phyloP scores from a whole-genome alignment of 2,113 vertebrate genomes.

The Chloroceryle aenea region DNA sequence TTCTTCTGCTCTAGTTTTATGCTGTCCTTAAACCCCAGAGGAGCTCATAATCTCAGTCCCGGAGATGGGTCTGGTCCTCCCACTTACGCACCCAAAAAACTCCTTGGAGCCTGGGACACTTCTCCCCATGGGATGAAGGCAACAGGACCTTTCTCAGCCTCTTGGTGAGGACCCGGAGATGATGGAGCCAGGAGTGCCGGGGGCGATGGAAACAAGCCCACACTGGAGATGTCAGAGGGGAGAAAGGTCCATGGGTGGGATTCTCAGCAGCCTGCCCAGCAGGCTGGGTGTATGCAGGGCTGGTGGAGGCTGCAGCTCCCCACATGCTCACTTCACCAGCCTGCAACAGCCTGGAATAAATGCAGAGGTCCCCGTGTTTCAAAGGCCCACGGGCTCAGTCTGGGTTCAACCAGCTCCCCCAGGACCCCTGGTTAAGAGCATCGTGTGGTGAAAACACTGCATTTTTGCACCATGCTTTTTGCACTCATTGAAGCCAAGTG shows the following conservation, averaged over 20 bases:
- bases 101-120: not conserved
- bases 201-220: not conserved
- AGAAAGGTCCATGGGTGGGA: not conserved
- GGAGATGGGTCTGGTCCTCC: not conserved
- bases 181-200: not conserved
- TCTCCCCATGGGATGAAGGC: not conserved
- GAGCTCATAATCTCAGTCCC: fast-evolving
- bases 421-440: too few relatives aligned
- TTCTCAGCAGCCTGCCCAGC: fast-evolving
- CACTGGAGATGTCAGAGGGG: not conserved
- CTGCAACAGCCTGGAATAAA: not conserved
- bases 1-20: not conserved
- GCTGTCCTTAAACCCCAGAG: not conserved
- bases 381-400: fast-evolving
- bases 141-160: not conserved
- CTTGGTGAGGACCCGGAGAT: not conserved
- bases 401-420: not conserved
- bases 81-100: not conserved
- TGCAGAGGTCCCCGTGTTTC: fast-evolving
- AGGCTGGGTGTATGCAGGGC: fast-evolving
- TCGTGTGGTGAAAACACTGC: fast-evolving
- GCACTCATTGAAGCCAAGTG: not conserved
- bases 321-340: not conserved
- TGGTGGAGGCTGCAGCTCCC: not conserved
- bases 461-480: fast-evolving